Conservation (phyloP, 2,113 vertebrate genomes). For the Pollachius pollachius region DNA sequence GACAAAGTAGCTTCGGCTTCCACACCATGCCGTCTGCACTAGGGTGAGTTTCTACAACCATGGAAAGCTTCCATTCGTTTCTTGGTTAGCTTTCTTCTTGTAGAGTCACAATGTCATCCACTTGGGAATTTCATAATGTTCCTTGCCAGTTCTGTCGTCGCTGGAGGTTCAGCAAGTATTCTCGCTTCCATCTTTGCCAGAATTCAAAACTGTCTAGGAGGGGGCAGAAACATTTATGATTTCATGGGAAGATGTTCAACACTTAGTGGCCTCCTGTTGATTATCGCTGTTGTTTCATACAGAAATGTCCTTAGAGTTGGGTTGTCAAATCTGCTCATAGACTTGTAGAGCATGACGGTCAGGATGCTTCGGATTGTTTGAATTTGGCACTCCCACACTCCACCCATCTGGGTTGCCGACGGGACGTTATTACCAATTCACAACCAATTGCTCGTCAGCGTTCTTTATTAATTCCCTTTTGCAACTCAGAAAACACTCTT, state of each 20-base stretch:
- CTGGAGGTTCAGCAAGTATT: conserved; percentile 25
- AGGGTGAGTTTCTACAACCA: conserved; percentile 7
- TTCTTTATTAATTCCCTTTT: not conserved
- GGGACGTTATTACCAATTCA: not conserved
- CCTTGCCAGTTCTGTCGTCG: conserved; percentile 24
- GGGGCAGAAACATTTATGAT: not conserved
- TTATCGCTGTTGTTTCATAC: not conserved
- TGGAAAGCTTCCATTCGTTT: conserved; percentile 25
- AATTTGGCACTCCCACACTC: not conserved
- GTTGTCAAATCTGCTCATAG: not conserved
- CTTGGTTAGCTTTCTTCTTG: conserved; percentile 28
- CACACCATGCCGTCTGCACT: not conserved
- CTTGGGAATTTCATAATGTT: conserved; percentile 22
- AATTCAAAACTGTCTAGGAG: conserved; percentile 7
- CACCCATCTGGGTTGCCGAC: conserved; percentile 1
- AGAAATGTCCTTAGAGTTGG: not conserved
- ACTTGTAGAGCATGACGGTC: not conserved
- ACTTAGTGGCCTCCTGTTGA: not conserved
- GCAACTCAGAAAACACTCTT: not conserved
- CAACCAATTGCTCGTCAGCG: not conserved
- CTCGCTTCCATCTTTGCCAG: conserved; percentile 24
- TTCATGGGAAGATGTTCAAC: conserved; percentile 4
- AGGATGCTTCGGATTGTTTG: not conserved
- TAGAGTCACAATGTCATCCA: conserved; percentile 32
- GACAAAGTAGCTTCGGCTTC: conserved; percentile 9